Conservation (phyloP, 1,140 invertebrate genomes). For the Lepidotrigona ventralis region DNA sequence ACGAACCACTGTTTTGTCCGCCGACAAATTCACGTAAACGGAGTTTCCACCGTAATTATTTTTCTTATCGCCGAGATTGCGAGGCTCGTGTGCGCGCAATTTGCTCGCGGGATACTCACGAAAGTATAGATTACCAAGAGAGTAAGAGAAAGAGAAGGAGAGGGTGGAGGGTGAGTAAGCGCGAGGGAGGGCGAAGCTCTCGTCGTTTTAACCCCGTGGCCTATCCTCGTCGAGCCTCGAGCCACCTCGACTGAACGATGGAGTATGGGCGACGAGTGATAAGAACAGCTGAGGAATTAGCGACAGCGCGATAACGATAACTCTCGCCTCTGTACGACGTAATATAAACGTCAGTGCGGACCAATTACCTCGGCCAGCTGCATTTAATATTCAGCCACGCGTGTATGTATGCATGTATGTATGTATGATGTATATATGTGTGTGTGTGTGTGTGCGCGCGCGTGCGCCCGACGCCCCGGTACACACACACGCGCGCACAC, state of each 20-base stretch:
- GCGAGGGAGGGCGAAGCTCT: neutral
- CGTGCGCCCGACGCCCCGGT: neutral
- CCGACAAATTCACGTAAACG: too few species aligned
- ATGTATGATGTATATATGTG: neutral
- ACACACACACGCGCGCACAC: too few species aligned
- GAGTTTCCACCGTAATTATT: too few species aligned
- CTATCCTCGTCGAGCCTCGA: too few species aligned
- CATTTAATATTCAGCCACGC: constrained; percentile 43
- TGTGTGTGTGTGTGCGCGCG: neutral
- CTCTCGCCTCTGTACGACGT: constrained; percentile 35
- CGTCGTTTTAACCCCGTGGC: neutral
- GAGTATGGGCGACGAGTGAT: constrained; percentile 53
- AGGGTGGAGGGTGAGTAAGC: too few species aligned
- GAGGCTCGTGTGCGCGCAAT: neutral
- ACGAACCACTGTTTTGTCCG: too few species aligned
- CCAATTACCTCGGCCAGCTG: constrained; percentile 45
- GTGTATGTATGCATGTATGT: neutral
- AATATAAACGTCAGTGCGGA: constrained; percentile 48
- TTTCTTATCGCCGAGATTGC: neutral
- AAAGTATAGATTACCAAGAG: constrained; percentile 10
- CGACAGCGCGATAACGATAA: constrained; percentile 67
- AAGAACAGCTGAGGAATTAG: constrained; percentile 70
- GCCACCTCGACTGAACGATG: neutral
- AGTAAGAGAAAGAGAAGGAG: too few species aligned
- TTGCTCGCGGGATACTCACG: constrained; percentile 1